Evolutionary conservation across 2,888 invertebrate genomes (phyloP).

Genomic region (Muscina levida): DNA sequence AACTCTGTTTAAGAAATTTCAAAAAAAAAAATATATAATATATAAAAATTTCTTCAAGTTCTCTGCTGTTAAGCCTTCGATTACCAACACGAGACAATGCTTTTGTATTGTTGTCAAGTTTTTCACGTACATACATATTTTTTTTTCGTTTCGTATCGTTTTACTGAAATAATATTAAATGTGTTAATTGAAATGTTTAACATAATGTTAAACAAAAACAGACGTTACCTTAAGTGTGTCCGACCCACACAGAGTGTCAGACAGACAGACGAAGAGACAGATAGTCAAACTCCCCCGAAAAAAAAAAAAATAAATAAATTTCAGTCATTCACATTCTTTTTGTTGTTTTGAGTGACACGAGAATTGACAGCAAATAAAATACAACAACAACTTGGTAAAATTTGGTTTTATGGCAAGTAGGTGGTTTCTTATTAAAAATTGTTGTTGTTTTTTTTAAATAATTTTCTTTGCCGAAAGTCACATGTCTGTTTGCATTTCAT

Average conservation of each 20-base stretch:
- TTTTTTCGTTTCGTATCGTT: neutral
- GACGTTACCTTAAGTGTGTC: too few relatives aligned
- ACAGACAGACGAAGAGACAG: neutral
- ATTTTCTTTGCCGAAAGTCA: conserved; percentile 38
- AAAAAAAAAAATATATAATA: neutral
- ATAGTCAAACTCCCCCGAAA: neutral
- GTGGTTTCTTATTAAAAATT: too few relatives aligned
- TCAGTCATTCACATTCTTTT: neutral
- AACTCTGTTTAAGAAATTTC: too few relatives aligned
- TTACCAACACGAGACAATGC: neutral
- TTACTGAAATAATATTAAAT: neutral
- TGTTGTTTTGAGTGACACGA: too few relatives aligned
- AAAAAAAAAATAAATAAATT: too few relatives aligned
- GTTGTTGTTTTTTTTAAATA: too few relatives aligned
- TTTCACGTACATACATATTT: neutral
- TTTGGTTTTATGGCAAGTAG: too few relatives aligned
- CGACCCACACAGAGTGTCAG: neutral
- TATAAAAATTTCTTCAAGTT: conserved; percentile 4
- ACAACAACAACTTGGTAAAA: too few relatives aligned
- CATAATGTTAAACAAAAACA: conserved; percentile 25
- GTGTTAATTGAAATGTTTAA: conserved; percentile 36
- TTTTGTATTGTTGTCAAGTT: conserved; percentile 6
- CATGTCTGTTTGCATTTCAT: conserved; percentile 42
- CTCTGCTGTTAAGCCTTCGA: too few relatives aligned
- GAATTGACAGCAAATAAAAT: too few relatives aligned